phyloP scores from a whole-genome alignment of 2,797 vertebrate species.

The Bradypodion ventrale region DNA sequence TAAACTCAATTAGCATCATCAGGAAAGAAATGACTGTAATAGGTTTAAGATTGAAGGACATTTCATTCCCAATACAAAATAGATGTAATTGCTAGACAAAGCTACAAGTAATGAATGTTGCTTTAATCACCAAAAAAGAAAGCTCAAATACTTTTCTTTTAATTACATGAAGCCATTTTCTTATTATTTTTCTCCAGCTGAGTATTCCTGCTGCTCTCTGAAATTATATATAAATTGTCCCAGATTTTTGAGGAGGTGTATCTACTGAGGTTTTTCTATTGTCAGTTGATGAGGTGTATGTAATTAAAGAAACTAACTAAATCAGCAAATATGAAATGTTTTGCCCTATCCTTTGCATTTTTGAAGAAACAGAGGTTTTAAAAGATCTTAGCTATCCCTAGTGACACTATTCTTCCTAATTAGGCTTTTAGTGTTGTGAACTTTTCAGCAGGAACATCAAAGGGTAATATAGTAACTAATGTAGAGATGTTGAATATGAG shows the following conservation, averaged over 20 bases:
- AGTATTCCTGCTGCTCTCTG: constrained; percentile 76
- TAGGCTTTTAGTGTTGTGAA: constrained; percentile 62
- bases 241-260: constrained; percentile 76
- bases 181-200: constrained; percentile 82
- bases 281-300: constrained; percentile 77
- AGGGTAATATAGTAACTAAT: constrained; percentile 57
- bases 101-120: constrained; percentile 73
- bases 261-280: constrained; percentile 77
- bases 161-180: constrained; percentile 73
- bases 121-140: constrained; percentile 72
- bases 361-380: constrained; percentile 53
- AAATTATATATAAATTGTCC: constrained; percentile 80
- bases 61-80: constrained; percentile 70
- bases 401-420: constrained; percentile 65
- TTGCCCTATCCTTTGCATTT: constrained; percentile 63
- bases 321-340: constrained; percentile 72
- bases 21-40: constrained; percentile 40
- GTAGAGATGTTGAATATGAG: constrained; percentile 52
- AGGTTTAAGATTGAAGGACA: constrained; percentile 65
- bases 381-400: constrained; percentile 55
- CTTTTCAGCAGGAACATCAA: constrained; percentile 69
- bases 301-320: constrained; percentile 76
- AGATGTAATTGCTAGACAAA: constrained; percentile 75
- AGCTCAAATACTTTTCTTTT: constrained; percentile 77
- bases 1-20: constrained; percentile 45